Base-by-base conservation (phyloP, 2,797 vertebrate species). In the Buceros bicornis region DNA sequence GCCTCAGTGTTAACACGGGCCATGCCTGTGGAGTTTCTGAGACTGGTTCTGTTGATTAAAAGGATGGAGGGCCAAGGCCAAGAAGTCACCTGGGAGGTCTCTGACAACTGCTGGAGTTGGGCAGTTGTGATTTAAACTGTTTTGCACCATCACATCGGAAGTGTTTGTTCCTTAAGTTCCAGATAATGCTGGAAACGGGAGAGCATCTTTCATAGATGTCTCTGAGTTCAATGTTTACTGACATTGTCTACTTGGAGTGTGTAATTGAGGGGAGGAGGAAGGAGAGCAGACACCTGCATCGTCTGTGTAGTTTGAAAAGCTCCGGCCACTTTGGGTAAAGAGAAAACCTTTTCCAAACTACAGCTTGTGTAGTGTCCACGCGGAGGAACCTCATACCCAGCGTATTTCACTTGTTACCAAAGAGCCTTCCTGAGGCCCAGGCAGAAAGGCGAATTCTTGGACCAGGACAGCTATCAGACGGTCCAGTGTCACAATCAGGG, bases 281-380 rank as follows among this genome's bases (percentile, higher is more conserved):
- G 48, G 10, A 45, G 42, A 43, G 53, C 21, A 54, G 71, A 19
- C 54, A 7, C 24, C 13, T 43, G 71, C 15, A 5, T 26, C 5
- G 2, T 13, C 57, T 26, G 35, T 11, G 29, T 13, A 19, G 5
- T 54, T 51, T 54, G 58, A 28, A 69, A 37, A 31, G 72, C 80
- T 76, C 58, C n/a, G 45, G 84, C 42, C 35, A 1, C 64, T 12
- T 25, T 19, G 21, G 7, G 18, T 58, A 2, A 8, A 48, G 45
- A 47, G 31, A 35, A 84, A 26, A 33, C 11, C n/a, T 61, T 69
- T 42, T 56, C 56, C 47, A 40, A 69, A 20, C 11, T 20, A 0
- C 71, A 21, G 47, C 35, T 4, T 17, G 3, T 0, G 7, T 2
- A 9, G 40, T 7, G 3, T 22, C 28, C 4, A 3, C 8, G 4